Percentiles rank a stretch among this genome's conserved stretches.
Evolutionary conservation across 2,797 vertebrate genomes (phyloP).

Genomic region (Cossypha dichroa): DNA sequence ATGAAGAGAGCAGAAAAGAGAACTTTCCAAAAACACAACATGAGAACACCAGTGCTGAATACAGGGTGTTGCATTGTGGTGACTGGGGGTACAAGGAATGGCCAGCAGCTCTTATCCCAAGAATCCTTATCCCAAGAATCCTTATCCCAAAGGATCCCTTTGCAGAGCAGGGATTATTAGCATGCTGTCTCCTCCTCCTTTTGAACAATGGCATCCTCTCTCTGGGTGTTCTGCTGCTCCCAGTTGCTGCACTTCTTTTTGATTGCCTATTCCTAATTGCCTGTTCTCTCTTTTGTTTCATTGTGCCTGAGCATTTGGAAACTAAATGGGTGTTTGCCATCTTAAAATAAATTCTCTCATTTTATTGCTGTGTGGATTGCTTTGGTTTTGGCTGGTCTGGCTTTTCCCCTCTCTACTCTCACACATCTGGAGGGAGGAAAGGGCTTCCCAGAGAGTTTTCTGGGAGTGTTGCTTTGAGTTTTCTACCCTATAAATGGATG

Average conservation of each 20-base stretch:
- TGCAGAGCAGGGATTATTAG: neutral
- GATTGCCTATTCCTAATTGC: neutral
- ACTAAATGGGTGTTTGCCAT: neutral
- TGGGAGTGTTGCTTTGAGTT: neutral
- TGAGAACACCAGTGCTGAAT: neutral
- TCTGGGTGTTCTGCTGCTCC: neutral
- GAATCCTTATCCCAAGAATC: neutral
- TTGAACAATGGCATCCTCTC: neutral
- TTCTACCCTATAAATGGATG: neutral
- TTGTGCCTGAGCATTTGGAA: neutral
- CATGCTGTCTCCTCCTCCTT: neutral
- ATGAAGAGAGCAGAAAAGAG: neutral
- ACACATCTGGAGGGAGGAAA: neutral
- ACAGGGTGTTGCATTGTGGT: fast-evolving
- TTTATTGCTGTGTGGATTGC: neutral
- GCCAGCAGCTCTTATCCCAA: neutral
- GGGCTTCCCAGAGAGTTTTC: neutral
- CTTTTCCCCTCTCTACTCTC: neutral
- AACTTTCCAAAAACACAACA: fast-evolving
- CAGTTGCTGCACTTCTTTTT: neutral
- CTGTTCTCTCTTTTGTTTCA: neutral
- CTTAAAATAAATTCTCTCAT: neutral
- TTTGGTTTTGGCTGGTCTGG: neutral
- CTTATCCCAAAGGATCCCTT: neutral
- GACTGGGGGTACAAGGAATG: fast-evolving